phyloP scores from a whole-genome alignment of 2,888 invertebrate species.

The Hirtodrosophila alboralis region DNA sequence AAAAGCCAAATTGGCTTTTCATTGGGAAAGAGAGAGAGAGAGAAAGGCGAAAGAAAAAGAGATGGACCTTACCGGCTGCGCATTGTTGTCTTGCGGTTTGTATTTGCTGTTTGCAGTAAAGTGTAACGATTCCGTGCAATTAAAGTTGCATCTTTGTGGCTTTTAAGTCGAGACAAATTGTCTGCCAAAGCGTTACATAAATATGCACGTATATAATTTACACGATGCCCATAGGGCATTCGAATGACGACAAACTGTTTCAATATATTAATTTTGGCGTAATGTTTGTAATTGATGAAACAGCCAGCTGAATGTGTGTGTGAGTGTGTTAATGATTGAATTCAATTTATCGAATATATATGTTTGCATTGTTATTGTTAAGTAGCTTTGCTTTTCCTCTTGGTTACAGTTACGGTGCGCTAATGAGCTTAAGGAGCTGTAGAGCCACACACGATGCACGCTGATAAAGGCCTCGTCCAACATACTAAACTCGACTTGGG shows the following conservation, averaged over 20 bases:
- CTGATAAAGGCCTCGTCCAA: slow-evolving; percentile 44
- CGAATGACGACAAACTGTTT: background rate
- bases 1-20: slow-evolving; percentile 42
- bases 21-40: background rate
- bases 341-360: slow-evolving; percentile 8
- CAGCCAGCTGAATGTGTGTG: slow-evolving; percentile 20
- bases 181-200: slow-evolving; percentile 11
- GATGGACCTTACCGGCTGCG: slow-evolving; percentile 15
- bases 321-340: background rate
- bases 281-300: background rate
- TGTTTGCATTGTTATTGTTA: slow-evolving; percentile 31
- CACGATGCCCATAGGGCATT: background rate
- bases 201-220: background rate
- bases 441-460: slow-evolving; percentile 17
- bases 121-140: slow-evolving; percentile 49
- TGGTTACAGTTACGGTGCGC: slow-evolving; percentile 39
- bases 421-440: slow-evolving; percentile 60
- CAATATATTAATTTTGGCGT: background rate
- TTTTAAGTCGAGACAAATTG: slow-evolving; percentile 39
- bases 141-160: slow-evolving; percentile 44
- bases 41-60: background rate
- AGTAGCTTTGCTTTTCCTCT: slow-evolving; percentile 50
- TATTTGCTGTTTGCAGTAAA: slow-evolving; percentile 8
- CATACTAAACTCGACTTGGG: slow-evolving; percentile 35
- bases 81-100: slow-evolving; percentile 21